Conservation (phyloP, 2,797 vertebrate species). For the Channa striata region DNA sequence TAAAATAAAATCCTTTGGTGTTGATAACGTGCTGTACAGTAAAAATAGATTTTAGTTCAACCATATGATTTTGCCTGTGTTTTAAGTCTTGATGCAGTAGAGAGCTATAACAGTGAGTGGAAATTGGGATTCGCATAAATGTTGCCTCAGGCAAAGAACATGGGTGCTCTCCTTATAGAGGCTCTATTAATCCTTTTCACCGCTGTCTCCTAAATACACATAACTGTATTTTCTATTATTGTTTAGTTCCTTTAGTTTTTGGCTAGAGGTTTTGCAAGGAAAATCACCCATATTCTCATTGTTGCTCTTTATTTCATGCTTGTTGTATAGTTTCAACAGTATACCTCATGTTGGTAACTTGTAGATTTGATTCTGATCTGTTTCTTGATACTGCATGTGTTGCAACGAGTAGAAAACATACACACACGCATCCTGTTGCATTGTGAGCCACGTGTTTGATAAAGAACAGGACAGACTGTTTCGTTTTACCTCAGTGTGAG, state of each 20-base stretch:
- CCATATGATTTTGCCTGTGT: slow-evolving; percentile 31
- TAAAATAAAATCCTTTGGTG: too few species aligned
- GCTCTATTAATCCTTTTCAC: slow-evolving; percentile 35
- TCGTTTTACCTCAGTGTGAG: slow-evolving; percentile 61
- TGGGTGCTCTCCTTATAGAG: slow-evolving; percentile 51
- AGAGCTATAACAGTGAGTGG: slow-evolving; percentile 12
- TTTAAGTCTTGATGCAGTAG: slow-evolving; percentile 56
- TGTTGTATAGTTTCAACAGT: slow-evolving; percentile 62
- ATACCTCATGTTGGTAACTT: slow-evolving; percentile 76
- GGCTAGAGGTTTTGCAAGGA: slow-evolving; percentile 25
- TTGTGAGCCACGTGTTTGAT: slow-evolving; percentile 48
- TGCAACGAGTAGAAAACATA: slow-evolving; percentile 45
- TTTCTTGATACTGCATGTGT: slow-evolving; percentile 64
- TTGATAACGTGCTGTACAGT: too few species aligned
- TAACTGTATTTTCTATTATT: background rate
- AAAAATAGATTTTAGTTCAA: slow-evolving; percentile 20
- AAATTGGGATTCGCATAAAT: slow-evolving; percentile 32
- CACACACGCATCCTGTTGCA: slow-evolving; percentile 39
- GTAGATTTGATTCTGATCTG: slow-evolving; percentile 66
- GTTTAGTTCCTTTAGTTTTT: slow-evolving; percentile 23
- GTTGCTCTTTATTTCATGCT: slow-evolving; percentile 52
- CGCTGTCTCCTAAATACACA: slow-evolving; percentile 30
- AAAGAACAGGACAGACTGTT: slow-evolving; percentile 41
- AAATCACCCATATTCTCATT: slow-evolving; percentile 23
- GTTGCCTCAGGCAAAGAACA: slow-evolving; percentile 54